Percentiles rank a stretch among this genome's conserved stretches.
Conservation (phyloP, 2,113 vertebrate species). For the Eira barbara region DNA sequence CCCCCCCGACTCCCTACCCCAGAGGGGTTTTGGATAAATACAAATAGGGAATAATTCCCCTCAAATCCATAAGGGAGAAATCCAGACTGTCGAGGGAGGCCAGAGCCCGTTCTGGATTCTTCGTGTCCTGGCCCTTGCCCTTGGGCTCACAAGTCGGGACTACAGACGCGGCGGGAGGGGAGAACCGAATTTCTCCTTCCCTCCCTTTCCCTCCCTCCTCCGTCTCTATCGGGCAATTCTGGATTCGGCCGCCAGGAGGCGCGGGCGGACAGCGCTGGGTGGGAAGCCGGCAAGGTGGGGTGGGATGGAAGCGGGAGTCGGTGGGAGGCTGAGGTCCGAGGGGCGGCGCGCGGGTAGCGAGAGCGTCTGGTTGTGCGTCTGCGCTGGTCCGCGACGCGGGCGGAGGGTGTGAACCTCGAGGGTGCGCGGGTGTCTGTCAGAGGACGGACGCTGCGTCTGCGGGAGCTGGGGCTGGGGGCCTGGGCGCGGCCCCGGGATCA, state of each 20-base stretch:
- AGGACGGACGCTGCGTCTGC: neutral
- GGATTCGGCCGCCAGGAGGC: slow-evolving; percentile 29
- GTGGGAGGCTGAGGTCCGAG: neutral
- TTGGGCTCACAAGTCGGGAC: neutral
- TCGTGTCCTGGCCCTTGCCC: neutral
- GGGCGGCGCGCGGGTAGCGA: neutral
- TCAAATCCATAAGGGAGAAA: neutral
- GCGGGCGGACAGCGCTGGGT: neutral
- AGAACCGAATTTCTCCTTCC: neutral
- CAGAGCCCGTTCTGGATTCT: neutral
- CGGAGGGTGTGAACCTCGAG: too few species aligned
- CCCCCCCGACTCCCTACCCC: neutral
- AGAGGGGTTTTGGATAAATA: neutral
- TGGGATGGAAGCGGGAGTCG: neutral
- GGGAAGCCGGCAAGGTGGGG: neutral
- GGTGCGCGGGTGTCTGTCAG: neutral
- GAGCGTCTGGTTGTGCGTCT: slow-evolving; percentile 13
- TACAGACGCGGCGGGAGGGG: too few species aligned
- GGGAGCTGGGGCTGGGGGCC: neutral
- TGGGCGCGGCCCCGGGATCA: neutral
- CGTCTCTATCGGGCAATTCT: neutral
- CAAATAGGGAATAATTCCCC: neutral
- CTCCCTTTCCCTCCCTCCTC: too few species aligned
- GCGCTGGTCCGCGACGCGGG: neutral
- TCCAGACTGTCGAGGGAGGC: neutral